Evolutionary conservation across 2,888 invertebrate species (phyloP).

Genomic region (Mystacides longicornis): DNA sequence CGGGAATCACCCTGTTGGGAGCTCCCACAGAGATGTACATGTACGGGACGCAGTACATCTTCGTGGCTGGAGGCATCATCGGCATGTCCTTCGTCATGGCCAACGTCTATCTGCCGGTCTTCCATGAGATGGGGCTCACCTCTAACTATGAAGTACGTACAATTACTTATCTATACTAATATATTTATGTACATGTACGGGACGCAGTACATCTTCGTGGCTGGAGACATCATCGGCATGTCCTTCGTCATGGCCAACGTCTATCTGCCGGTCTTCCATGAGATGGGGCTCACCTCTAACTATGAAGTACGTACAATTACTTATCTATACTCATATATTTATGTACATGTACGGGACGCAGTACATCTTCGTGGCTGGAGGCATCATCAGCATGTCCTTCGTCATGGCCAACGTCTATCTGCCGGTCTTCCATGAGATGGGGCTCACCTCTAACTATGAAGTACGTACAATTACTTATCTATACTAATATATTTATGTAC

Average conservation of each 20-base stretch:
- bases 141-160: slow-evolving; percentile 68
- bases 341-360: slow-evolving; percentile 76
- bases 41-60: slow-evolving; percentile 71
- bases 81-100: slow-evolving; percentile 61
- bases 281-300: slow-evolving; percentile 66
- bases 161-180: too few species aligned
- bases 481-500: too few species aligned
- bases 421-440: slow-evolving; percentile 67
- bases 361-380: slow-evolving; percentile 58
- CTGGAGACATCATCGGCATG: slow-evolving; percentile 56
- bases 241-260: slow-evolving; percentile 58
- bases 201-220: slow-evolving; percentile 64
- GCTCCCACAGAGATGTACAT: slow-evolving; percentile 76
- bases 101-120: slow-evolving; percentile 63
- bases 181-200: slow-evolving; percentile 78
- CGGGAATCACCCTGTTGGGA: slow-evolving; percentile 70
- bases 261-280: slow-evolving; percentile 68
- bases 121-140: slow-evolving; percentile 64
- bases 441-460: slow-evolving; percentile 74
- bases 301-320: slow-evolving; percentile 56
- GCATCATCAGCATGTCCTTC: slow-evolving; percentile 57
- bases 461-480: slow-evolving; percentile 39
- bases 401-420: slow-evolving; percentile 61
- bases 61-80: slow-evolving; percentile 54
- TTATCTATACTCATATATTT: not conserved